Percentiles rank a stretch among this genome's conserved stretches.
phyloP scores from a whole-genome alignment of 2,888 invertebrate species.

The Fragum fragum region DNA sequence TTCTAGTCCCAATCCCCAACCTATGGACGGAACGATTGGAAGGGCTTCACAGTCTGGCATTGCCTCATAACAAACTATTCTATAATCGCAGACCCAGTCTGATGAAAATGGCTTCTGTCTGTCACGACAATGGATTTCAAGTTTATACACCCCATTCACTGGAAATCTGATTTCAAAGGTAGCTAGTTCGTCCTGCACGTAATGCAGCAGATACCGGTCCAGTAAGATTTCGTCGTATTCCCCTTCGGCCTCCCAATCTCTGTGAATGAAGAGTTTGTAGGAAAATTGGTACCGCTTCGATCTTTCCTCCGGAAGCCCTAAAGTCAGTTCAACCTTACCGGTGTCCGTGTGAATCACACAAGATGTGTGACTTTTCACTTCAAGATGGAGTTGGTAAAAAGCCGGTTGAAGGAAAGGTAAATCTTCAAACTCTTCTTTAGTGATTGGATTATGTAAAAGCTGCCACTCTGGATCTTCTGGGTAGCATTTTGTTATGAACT shows the following conservation, averaged over 20 bases:
- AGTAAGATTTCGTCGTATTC: conserved; percentile 66
- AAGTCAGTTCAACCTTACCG: conserved; percentile 60
- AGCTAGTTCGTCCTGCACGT: conserved; percentile 47
- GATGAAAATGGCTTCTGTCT: conserved; percentile 44
- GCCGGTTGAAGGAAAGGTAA: conserved; percentile 71
- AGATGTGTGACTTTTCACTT: conserved; percentile 35
- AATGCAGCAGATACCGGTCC: conserved; percentile 64
- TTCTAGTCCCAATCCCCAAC: conserved; percentile 66
- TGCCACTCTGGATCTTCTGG: conserved; percentile 75
- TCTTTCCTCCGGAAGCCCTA: conserved; percentile 54
- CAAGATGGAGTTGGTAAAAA: conserved; percentile 68
- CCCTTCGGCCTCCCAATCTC: conserved; percentile 65
- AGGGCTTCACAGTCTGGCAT: conserved; percentile 66
- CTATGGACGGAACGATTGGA: conserved; percentile 63
- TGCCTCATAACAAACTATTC: conserved; percentile 58
- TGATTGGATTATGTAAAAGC: conserved; percentile 62
- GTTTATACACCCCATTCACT: conserved; percentile 64
- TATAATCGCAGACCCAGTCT: conserved; percentile 71
- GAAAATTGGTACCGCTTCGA: conserved; percentile 55
- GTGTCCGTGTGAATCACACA: conserved; percentile 64
- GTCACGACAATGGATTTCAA: conserved; percentile 68
- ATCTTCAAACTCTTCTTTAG: conserved; percentile 66
- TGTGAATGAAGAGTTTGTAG: conserved; percentile 60
- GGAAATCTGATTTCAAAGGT: conserved; percentile 71
- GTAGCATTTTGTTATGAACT: conserved; percentile 69